A percentile compares a stretch with the other conserved stretches of the same genome.
Evolutionary conservation across 2,888 invertebrate species (phyloP).

Genomic region (Epirrhoe tristata): DNA sequence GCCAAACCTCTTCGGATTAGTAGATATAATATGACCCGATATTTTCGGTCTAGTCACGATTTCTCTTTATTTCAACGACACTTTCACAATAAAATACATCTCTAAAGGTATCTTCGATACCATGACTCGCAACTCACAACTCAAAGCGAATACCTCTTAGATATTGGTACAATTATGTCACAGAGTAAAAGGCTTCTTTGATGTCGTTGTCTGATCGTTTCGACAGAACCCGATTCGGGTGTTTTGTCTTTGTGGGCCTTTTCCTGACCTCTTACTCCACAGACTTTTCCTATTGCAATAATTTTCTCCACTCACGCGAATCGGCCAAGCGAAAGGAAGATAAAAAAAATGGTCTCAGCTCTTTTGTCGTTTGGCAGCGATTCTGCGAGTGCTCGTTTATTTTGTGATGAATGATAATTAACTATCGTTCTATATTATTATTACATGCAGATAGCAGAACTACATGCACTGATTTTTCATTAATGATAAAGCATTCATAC

Average conservation of each 20-base stretch:
- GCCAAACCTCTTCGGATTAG: not conserved
- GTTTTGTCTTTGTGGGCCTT: slow-evolving; percentile 66
- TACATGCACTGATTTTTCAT: not conserved
- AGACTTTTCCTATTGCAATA: slow-evolving; percentile 70
- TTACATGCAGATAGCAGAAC: not conserved
- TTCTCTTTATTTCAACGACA: not conserved
- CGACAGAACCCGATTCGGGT: slow-evolving; percentile 59
- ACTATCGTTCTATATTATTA: not conserved
- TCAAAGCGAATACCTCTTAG: slow-evolving; percentile 37
- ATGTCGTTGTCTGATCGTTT: slow-evolving; percentile 53
- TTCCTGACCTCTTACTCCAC: slow-evolving; percentile 65
- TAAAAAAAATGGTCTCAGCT: slow-evolving; percentile 74
- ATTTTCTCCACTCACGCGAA: slow-evolving; percentile 69
- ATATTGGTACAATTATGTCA: slow-evolving; percentile 46
- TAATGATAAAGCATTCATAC: not conserved
- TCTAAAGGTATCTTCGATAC: slow-evolving; percentile 9
- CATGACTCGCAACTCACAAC: slow-evolving; percentile 33
- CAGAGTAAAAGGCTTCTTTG: slow-evolving; percentile 40
- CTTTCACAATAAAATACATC: not conserved
- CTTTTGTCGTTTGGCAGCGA: slow-evolving; percentile 63
- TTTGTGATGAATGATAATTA: slow-evolving; percentile 24
- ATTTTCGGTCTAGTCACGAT: not conserved
- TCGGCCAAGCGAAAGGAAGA: slow-evolving; percentile 74
- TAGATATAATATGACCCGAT: not conserved
- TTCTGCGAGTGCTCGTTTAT: slow-evolving; percentile 35